These are phyloP conservation scores for Halesus radiatus DNA, from an alignment of 1,140 invertebrate species.

Conservation along the genomic window DNA sequence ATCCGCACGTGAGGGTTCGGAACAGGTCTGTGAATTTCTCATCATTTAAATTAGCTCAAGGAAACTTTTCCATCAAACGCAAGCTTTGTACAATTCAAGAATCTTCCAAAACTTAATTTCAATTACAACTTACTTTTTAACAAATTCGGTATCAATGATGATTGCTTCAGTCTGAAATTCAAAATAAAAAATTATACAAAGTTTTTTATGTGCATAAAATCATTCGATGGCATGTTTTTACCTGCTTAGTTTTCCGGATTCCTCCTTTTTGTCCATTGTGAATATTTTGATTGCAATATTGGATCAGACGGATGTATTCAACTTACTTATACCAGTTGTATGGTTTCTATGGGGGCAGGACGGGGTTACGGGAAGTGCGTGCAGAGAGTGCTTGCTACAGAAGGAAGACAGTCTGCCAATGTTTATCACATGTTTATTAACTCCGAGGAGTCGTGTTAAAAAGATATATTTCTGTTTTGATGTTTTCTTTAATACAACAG, in stretches of 20 bases:
- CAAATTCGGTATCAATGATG: too few relatives aligned
- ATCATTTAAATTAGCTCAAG: conserved; percentile 34
- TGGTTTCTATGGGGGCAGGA: neutral
- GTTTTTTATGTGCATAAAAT: too few relatives aligned
- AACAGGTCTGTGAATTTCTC: conserved; percentile 40
- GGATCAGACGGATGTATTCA: neutral
- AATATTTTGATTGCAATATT: too few relatives aligned
- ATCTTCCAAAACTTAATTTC: too few relatives aligned
- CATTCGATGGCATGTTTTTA: too few relatives aligned
- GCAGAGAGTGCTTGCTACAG: conserved; percentile 57
- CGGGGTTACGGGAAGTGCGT: neutral
- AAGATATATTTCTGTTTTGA: conserved; percentile 38
- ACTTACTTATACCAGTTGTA: neutral
- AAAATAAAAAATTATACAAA: too few relatives aligned
- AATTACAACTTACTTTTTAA: too few relatives aligned
- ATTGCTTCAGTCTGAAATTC: too few relatives aligned
- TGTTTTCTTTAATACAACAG: conserved; percentile 50
- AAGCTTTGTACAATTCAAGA: too few relatives aligned
- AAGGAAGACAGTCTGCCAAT: conserved; percentile 54
- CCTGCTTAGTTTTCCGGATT: too few relatives aligned
- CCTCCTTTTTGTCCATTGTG: too few relatives aligned
- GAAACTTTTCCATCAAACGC: too few relatives aligned
- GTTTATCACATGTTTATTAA: conserved; percentile 39
- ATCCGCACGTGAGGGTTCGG: neutral
- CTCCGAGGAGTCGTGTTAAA: conserved; percentile 56